phyloP scores from a whole-genome alignment of 2,888 invertebrate species.

The Drosophila anceps region DNA sequence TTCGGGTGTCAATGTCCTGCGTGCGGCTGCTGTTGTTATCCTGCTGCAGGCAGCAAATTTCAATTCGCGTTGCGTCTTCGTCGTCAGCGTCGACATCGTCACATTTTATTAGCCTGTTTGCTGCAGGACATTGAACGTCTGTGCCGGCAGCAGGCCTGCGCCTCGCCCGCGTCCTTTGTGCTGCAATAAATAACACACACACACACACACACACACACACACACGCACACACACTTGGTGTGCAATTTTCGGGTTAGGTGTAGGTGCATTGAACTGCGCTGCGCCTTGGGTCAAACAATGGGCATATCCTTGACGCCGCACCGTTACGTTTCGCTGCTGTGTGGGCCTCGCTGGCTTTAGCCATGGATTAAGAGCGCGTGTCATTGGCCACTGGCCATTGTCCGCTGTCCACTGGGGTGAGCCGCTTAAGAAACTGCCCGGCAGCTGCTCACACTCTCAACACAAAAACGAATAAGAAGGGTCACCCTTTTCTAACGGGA shows the following conservation, averaged over 20 bases:
- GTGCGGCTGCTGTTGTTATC: slow-evolving; percentile 53
- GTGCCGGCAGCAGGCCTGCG: slow-evolving; percentile 51
- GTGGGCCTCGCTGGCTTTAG: slow-evolving; percentile 46
- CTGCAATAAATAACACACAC: slow-evolving; percentile 70
- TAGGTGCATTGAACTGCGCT: slow-evolving; percentile 74
- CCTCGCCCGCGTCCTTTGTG: slow-evolving; percentile 69
- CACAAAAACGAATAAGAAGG: not conserved
- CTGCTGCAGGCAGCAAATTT: slow-evolving; percentile 61
- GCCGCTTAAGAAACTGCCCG: slow-evolving; percentile 28
- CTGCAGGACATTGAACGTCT: slow-evolving; percentile 82
- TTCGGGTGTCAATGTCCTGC: slow-evolving; percentile 82
- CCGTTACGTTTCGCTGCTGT: slow-evolving; percentile 61
- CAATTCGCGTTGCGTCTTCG: slow-evolving; percentile 76
- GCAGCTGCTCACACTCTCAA: slow-evolving; percentile 48
- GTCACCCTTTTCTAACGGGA: slow-evolving; percentile 69
- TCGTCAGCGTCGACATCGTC: slow-evolving; percentile 62
- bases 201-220: slow-evolving; percentile 18
- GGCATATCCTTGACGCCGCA: slow-evolving; percentile 52
- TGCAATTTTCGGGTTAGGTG: slow-evolving; percentile 57
- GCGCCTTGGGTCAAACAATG: slow-evolving; percentile 51
- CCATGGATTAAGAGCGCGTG: slow-evolving; percentile 68
- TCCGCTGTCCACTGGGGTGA: slow-evolving; percentile 13
- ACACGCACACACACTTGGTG: slow-evolving; percentile 2
- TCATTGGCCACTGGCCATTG: slow-evolving; percentile 38
- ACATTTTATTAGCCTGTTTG: slow-evolving; percentile 81